Evolutionary conservation across 2,888 invertebrate genomes (phyloP), one percentile per base, ranked within the genome.

Genomic region (Arenicola marina): DNA sequence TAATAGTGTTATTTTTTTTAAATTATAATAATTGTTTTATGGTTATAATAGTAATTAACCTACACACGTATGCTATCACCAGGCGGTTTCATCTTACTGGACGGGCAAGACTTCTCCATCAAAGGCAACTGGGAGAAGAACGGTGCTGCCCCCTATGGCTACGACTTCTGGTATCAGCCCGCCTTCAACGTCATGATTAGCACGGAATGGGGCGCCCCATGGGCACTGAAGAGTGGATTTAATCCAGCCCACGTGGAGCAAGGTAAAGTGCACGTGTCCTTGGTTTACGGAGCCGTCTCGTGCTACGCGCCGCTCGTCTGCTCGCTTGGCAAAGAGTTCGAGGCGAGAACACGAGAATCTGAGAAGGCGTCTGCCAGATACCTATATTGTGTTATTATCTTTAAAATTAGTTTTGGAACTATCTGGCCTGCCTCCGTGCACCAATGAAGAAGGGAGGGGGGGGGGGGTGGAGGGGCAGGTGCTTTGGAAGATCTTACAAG

Each of bases 101-200:
- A 97, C 84, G 89, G 91, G 24, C 87, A 91, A 75, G 89, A 89
- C 1, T 91, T 94, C 77, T 85, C 89, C 77, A 85, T 90, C 59
- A 91, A 88, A 86, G 79, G 78, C 1, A 80, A 72, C 60, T 86
- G 86, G 86, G 78, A 80, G n/a, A 63, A 64, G 51, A 78, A 79
- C 2, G 65, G 63, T 48, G 45, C 71, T 0, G 71, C 73, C 4
- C 68, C 73, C 15, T 79, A 91, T 73, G 93, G 93, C 3, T 98
- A 98, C 81, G 97, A 98, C 83, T 98, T 92, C 81, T 97, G 97
- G 97, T 97, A 97, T 82, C 96, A 98, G 79, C 97, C 97, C 0
- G 88, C 92, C 75, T 91, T 91, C 75, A 92, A 98, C 83, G 88
- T 92, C 0, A 91, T 99, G 90, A 86, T 95, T 28, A 89, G 95